phyloP scores from a whole-genome alignment of 1,140 invertebrate genomes.

The Neelides sp. region DNA sequence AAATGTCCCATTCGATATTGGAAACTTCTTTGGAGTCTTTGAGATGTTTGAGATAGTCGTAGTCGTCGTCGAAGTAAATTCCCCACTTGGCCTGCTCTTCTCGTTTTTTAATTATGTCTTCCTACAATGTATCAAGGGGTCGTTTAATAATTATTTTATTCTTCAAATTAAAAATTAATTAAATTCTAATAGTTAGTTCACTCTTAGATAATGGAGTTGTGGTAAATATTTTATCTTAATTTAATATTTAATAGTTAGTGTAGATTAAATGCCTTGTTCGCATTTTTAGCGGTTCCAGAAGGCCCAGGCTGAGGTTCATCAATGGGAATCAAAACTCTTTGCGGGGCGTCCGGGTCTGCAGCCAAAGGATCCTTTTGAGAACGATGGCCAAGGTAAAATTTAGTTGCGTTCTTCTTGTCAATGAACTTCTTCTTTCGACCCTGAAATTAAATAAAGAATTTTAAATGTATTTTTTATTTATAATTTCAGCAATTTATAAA shows the following conservation, averaged over 20 bases:
- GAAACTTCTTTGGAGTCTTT: slow-evolving; percentile 46
- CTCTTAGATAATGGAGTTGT: too few species aligned
- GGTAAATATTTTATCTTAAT: too few species aligned
- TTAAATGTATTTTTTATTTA: too few species aligned
- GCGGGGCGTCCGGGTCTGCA: slow-evolving; percentile 74
- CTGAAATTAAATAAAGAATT: slow-evolving; percentile 7
- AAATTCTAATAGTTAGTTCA: too few species aligned
- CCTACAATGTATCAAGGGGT: too few species aligned
- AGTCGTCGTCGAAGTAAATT: slow-evolving; percentile 92
- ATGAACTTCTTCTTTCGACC: slow-evolving; percentile 67
- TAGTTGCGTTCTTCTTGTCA: slow-evolving; percentile 79
- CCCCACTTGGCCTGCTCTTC: slow-evolving; percentile 80
- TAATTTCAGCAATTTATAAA: too few species aligned
- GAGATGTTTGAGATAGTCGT: slow-evolving; percentile 89
- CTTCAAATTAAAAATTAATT: too few species aligned
- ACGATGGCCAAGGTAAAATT: slow-evolving; percentile 79
- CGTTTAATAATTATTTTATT: too few species aligned
- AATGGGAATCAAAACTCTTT: slow-evolving; percentile 61
- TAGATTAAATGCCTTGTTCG: too few species aligned
- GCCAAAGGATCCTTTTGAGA: slow-evolving; percentile 82
- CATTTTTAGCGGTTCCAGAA: too few species aligned
- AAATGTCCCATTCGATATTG: slow-evolving; percentile 36
- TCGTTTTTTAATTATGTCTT: slow-evolving; percentile 44
- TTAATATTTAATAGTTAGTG: too few species aligned
- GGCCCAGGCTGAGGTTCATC: slow-evolving; percentile 36